phyloP scores from a whole-genome alignment of 1,140 invertebrate species.

The Drosophila lacertosa region DNA sequence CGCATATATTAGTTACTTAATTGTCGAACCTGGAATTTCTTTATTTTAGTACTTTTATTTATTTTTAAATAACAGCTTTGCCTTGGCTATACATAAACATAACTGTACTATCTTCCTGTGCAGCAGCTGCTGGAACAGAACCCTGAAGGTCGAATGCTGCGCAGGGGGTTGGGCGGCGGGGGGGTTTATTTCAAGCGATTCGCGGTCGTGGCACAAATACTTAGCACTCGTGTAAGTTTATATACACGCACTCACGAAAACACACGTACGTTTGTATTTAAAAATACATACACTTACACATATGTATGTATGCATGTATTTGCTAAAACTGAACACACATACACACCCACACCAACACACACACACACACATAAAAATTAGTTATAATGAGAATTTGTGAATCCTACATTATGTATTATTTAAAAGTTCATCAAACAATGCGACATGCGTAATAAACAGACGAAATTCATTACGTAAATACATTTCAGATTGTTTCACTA shows the following conservation, averaged over 20 bases:
- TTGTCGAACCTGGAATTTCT: too few species aligned
- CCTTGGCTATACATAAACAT: too few species aligned
- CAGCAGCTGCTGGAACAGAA: not conserved
- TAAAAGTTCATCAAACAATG: conserved; percentile 43
- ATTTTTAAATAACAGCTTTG: too few species aligned
- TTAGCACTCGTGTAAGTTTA: conserved; percentile 3
- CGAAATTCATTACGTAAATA: conserved; percentile 34
- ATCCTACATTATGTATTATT: conserved; percentile 44
- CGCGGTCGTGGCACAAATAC: conserved; percentile 35
- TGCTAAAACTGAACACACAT: conserved; percentile 7
- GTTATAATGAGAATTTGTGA: conserved; percentile 36
- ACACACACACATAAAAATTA: conserved; percentile 24
- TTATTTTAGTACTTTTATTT: too few species aligned
- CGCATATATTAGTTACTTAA: too few species aligned
- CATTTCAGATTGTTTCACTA: too few species aligned
- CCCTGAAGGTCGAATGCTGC: too few species aligned
- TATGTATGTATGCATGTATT: conserved; percentile 33
- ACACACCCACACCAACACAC: too few species aligned
- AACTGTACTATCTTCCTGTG: too few species aligned
- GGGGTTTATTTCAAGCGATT: conserved; percentile 2
- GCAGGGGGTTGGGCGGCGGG: not conserved
- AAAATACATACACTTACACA: too few species aligned
- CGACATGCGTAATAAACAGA: conserved; percentile 44
- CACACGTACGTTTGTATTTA: not conserved
- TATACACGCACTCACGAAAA: not conserved